A percentile compares a stretch with the other conserved stretches of the same genome.
These are phyloP conservation scores for Chymomyza costata DNA, from an alignment of 1,140 invertebrate genomes.

Conservation along the genomic window DNA sequence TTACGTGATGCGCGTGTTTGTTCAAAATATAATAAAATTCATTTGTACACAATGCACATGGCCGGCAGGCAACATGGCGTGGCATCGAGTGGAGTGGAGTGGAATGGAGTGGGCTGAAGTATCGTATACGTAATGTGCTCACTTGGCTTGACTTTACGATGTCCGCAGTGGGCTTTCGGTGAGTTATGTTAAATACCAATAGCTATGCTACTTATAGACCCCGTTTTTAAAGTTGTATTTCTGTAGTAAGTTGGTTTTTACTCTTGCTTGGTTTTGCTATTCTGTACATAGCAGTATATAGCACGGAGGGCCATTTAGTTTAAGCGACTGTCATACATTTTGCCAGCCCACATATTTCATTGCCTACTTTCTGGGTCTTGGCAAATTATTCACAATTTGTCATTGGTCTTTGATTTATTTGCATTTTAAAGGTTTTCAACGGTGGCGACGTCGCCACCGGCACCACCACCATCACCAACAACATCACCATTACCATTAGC, in stretches of 20 bases:
- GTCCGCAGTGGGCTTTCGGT: conserved; percentile 48
- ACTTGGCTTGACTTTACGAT: conserved; percentile 56
- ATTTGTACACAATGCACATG: not conserved
- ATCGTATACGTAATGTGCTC: conserved; percentile 46
- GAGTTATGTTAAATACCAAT: too few species aligned
- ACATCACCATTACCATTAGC: too few species aligned
- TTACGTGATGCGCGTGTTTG: conserved; percentile 58
- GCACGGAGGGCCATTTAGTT: conserved; percentile 62
- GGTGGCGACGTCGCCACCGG: conserved; percentile 54
- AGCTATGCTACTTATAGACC: too few species aligned
- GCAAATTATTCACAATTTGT: conserved; percentile 74
- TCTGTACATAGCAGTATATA: too few species aligned
- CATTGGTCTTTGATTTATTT: conserved; percentile 74
- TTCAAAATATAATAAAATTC: too few species aligned
- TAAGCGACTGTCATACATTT: conserved; percentile 68
- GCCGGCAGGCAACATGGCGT: not conserved
- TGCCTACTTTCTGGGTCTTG: conserved; percentile 55
- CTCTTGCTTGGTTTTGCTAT: too few species aligned
- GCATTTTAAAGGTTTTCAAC: conserved; percentile 73
- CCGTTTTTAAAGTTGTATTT: too few species aligned
- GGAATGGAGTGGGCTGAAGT: not conserved
- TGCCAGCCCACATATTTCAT: conserved; percentile 64
- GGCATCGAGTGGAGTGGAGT: not conserved
- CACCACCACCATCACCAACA: conserved; percentile 3
- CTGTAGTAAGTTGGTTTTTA: too few species aligned